phyloP scores from a whole-genome alignment of 1,140 invertebrate species.

The Heterodera carotae region DNA sequence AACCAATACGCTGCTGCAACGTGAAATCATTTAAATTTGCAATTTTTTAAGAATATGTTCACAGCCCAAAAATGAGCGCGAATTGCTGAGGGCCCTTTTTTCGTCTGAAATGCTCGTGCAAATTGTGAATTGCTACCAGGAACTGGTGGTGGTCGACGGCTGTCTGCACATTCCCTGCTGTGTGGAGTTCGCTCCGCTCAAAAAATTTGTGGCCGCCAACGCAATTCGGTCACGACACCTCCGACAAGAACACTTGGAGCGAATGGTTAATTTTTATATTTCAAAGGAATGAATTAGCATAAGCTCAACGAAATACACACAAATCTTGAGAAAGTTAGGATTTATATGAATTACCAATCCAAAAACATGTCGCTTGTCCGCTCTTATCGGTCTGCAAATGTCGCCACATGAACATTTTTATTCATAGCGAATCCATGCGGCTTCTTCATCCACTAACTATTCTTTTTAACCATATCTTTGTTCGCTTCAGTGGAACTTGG shows the following conservation, averaged over 20 bases:
- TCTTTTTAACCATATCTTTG: constrained; percentile 1
- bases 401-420: too few relatives aligned
- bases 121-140: constrained; percentile 43
- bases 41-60: constrained; percentile 23
- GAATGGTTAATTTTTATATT: too few relatives aligned
- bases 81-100: constrained; percentile 24
- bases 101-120: constrained; percentile 33
- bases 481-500: constrained; percentile 24
- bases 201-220: constrained; percentile 40
- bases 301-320: too few relatives aligned
- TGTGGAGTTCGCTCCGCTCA: constrained; percentile 41
- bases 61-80: constrained; percentile 23
- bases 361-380: too few relatives aligned
- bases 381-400: too few relatives aligned
- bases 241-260: constrained; percentile 24
- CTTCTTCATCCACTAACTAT: too few relatives aligned
- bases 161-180: constrained; percentile 55
- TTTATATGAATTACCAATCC: too few relatives aligned
- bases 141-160: constrained; percentile 46
- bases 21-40: too few relatives aligned
- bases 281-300: too few relatives aligned
- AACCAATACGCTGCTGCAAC: background rate
- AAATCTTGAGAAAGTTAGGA: too few relatives aligned
- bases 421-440: too few relatives aligned
- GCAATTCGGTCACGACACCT: constrained; percentile 1